Base-by-base conservation (phyloP, 30 jellyfish, hydroid and myxozoan genomes). In the Turritopsis dohrnii region DNA sequence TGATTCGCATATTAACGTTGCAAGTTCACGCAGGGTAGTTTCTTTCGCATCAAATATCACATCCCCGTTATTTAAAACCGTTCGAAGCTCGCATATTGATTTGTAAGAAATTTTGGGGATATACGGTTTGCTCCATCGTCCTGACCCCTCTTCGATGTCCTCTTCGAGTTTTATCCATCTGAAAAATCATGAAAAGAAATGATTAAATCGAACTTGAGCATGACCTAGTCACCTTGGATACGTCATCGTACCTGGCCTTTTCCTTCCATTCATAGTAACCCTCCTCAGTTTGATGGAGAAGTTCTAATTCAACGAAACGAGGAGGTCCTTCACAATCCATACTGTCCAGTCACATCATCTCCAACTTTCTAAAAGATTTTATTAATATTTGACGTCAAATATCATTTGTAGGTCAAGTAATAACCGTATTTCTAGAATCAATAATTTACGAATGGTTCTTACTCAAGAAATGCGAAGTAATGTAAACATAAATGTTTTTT, bases 101-200 rank as follows among this genome's bases (percentile, higher is more conserved):
- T 82, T 76, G 74, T 30, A 83, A 7, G 97, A 81, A 18, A 86
- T 53, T 27, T 88, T 80, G 0, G 97, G 95, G 54, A 90, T 79
- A 71, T 18, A 90, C 30, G 97, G 97, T 77, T 84, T 73, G 52
- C 91, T 79, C 97, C 97, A 90, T 27, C 94, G 85, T n/a, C 76
- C 88, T 1, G 92, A 80, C 4, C 84, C 81, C 24, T 22, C 86
- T 25, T 90, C 97, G 75, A 90, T 92, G 79, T 90, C 94, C 81
- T 90, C 97, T 71, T 90, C 97, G 41, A 90, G 85, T 71, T 90
- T 90, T 8, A 90, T 81, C 97, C 97, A 90, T 21, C 97, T 74
- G 21, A 9, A 24, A 8, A 74, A 74, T 13, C 18, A 30, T 7
- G 7, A 26, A 23, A 23, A 74, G 65, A 74, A 8, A 1, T 23